Conservation (phyloP, 1,140 invertebrate genomes). For the Pseudomyrmex sp. region DNA sequence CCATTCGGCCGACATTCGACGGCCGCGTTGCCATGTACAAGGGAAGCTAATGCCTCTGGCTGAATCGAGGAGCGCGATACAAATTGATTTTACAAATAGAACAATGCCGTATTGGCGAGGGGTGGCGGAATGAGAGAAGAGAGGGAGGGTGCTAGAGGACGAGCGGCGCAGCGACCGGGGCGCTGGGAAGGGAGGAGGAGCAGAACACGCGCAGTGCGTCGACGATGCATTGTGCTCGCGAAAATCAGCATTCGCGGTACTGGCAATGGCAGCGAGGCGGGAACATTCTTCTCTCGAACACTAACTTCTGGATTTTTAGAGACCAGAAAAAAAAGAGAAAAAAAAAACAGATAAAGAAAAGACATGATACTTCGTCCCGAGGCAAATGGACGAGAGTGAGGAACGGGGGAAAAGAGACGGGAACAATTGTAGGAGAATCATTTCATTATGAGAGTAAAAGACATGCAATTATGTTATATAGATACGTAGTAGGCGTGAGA, state of each 20-base stretch:
- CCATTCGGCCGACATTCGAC: slow-evolving; percentile 69
- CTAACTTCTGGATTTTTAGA: slow-evolving; percentile 55
- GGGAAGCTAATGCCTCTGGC: slow-evolving; percentile 66
- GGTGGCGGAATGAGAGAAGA: slow-evolving; percentile 26
- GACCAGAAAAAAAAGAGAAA: slow-evolving; percentile 43
- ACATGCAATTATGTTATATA: slow-evolving; percentile 73
- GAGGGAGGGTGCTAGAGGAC: not conserved
- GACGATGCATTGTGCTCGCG: slow-evolving; percentile 61
- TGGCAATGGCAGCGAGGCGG: slow-evolving; percentile 64
- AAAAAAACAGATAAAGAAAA: slow-evolving; percentile 40
- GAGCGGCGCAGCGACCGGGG: not conserved
- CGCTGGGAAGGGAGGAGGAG: slow-evolving; percentile 12
- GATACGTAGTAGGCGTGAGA: slow-evolving; percentile 68
- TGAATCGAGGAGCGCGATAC: slow-evolving; percentile 72
- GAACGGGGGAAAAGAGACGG: not conserved
- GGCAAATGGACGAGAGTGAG: slow-evolving; percentile 35
- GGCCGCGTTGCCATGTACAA: slow-evolving; percentile 60
- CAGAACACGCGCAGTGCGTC: slow-evolving; percentile 55
- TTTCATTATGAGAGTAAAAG: slow-evolving; percentile 69
- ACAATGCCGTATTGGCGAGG: slow-evolving; percentile 63
- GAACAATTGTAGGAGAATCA: slow-evolving; percentile 21
- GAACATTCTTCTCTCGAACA: slow-evolving; percentile 65
- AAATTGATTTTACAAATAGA: slow-evolving; percentile 77
- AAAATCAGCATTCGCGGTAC: slow-evolving; percentile 57
- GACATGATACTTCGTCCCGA: slow-evolving; percentile 63